These are phyloP conservation scores for Phytoseiulus persimilis DNA, from an alignment of 2,888 invertebrate genomes.

Conservation along the genomic window DNA sequence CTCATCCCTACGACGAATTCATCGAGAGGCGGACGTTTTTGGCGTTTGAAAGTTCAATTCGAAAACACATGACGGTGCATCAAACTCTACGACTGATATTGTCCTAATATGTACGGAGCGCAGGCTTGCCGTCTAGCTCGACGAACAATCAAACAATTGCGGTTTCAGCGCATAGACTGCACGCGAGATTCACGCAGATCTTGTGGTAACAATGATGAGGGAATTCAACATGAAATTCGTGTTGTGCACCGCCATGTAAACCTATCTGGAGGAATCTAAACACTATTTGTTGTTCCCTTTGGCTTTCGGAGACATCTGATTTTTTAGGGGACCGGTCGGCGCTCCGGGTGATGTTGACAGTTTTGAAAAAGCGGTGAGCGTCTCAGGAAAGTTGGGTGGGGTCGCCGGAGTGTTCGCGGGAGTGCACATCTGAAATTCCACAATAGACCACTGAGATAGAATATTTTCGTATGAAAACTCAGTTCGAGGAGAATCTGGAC, in stretches of 20 bases:
- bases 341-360: conserved; percentile 60
- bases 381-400: conserved; percentile 86
- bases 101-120: neutral
- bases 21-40: neutral
- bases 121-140: neutral
- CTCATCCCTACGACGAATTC: neutral
- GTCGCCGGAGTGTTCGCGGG: conserved; percentile 90
- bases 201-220: neutral
- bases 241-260: neutral
- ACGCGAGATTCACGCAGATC: neutral
- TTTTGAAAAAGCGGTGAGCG: conserved; percentile 76
- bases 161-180: neutral
- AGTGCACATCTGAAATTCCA: conserved; percentile 63
- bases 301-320: neutral
- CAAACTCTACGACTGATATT: neutral
- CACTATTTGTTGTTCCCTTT: neutral
- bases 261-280: neutral
- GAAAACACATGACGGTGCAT: neutral
- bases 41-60: neutral
- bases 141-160: neutral
- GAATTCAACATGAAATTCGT: neutral
- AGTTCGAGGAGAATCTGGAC: too few relatives aligned
- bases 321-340: neutral
- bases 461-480: too few relatives aligned
- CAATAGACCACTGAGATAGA: conserved; percentile 25